Evolutionary conservation across 2,888 invertebrate genomes (phyloP).

Genomic region (Lobophora halterata): DNA sequence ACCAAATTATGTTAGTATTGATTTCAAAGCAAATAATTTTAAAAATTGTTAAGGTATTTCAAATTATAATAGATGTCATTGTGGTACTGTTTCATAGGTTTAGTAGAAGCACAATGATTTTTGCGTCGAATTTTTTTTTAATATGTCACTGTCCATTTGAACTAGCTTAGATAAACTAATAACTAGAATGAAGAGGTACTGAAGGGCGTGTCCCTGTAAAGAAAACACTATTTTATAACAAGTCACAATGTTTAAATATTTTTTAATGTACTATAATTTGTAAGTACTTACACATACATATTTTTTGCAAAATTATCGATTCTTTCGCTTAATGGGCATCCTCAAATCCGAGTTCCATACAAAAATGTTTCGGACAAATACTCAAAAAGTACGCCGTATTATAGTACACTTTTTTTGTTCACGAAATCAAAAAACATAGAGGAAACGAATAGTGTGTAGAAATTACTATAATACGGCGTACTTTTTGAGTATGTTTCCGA

Average conservation of each 20-base stretch:
- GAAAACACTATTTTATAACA: constrained; percentile 10
- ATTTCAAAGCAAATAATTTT: constrained; percentile 25
- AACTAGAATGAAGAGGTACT: constrained; percentile 19
- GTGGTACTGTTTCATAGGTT: constrained; percentile 21
- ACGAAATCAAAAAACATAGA: too few relatives aligned
- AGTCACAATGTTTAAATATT: constrained; percentile 2
- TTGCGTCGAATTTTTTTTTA: constrained; percentile 4
- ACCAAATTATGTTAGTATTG: constrained; percentile 21
- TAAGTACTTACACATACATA: too few relatives aligned
- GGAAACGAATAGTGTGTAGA: too few relatives aligned
- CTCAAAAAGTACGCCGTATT: too few relatives aligned
- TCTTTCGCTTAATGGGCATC: too few relatives aligned
- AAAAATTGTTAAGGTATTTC: constrained; percentile 22
- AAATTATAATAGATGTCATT: constrained; percentile 13
- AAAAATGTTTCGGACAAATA: too few relatives aligned
- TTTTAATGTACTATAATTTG: too few relatives aligned
- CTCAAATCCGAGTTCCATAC: too few relatives aligned
- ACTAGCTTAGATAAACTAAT: constrained; percentile 14
- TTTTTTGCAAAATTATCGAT: too few relatives aligned
- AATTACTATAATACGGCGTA: too few relatives aligned
- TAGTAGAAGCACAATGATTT: constrained; percentile 16
- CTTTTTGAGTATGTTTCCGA: too few relatives aligned
- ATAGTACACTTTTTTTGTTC: too few relatives aligned
- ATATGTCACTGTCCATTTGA: constrained; percentile 9
- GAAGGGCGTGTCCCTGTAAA: constrained; percentile 24